Evolutionary conservation across 2,113 vertebrate genomes (phyloP), one percentile per base, ranked within the genome.

Genomic region (Chionis minor): DNA sequence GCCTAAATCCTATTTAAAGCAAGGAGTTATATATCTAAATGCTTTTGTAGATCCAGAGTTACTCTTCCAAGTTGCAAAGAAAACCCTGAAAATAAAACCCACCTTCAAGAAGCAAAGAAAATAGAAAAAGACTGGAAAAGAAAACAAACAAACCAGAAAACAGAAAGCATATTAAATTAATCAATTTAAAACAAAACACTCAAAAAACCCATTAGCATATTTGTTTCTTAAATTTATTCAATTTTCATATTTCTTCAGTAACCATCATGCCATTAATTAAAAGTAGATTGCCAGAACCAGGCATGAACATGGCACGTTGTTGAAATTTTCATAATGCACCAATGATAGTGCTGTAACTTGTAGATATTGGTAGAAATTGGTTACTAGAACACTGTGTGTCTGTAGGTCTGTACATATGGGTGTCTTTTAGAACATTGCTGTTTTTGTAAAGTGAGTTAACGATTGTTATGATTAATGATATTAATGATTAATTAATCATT

Each of bases 321-420:
- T 80, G 23, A 47, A 61, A 69, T 80, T 69, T 79, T 80, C 54
- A 26, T 59, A 62, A 59, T 6, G 2, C 12, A 32, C 14, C 10
- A 79, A 10, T 42, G 6, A n/a, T 40, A 58, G 51, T 32, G 4
- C 6, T 58, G 19, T 55, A 85, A 40, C 18, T 51, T 75, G 21
- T 42, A 84, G 20, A 38, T 59, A 32, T 22, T 38, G 17, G 4
- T 59, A 47, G n/a, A 82, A 85, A 45, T 9, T 30, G 3, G 6
- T 49, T 66, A n/a, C 18, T 73, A 59, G 32, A 65, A 77, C 4
- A 26, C n/a, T 0, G 0, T 33, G 1, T 20, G 26, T 79, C 38
- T 59, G 4, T 14, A 6, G 4, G 17, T n/a, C 11, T 56, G 9
- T 80, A 38, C 4, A 6, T 10, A 47, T 4, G 2, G 14, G 4